Evolutionary conservation across 2,888 invertebrate species (phyloP).

Genomic region (Dynastes tityus): DNA sequence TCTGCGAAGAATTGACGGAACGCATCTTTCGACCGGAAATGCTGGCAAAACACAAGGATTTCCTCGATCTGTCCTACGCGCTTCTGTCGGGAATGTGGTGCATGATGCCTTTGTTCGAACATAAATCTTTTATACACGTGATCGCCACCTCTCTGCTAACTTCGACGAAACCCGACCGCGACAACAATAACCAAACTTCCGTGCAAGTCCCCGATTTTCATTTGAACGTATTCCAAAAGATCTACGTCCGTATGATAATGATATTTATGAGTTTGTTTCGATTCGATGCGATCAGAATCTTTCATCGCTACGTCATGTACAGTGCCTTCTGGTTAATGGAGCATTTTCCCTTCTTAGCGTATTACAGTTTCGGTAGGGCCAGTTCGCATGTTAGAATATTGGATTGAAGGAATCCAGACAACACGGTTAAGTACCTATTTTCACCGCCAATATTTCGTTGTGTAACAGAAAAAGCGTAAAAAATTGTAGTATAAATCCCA

Average conservation of each 20-base stretch:
- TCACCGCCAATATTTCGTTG: no score
- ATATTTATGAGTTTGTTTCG: constrained; percentile 53
- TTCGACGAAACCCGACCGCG: constrained; percentile 45
- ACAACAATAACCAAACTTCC: constrained; percentile 49
- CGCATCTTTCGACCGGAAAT: constrained; percentile 78
- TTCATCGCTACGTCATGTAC: constrained; percentile 77
- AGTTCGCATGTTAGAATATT: constrained; percentile 33
- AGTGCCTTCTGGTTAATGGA: constrained; percentile 77
- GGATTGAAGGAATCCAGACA: no score
- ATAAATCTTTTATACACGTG: constrained; percentile 73
- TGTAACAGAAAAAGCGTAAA: no score
- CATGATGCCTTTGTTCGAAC: constrained; percentile 77
- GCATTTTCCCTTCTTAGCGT: constrained; percentile 80
- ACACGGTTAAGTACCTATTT: no score
- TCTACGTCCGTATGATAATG: constrained; percentile 41
- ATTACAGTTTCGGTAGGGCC: constrained; percentile 75
- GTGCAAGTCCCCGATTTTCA: constrained; percentile 13
- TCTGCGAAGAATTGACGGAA: constrained; percentile 75
- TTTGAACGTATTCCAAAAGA: constrained; percentile 44
- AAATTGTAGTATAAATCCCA: no score
- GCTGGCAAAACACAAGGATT: constrained; percentile 75
- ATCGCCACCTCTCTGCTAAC: constrained; percentile 56
- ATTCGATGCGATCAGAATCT: constrained; percentile 72
- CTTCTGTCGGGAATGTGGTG: constrained; percentile 81
- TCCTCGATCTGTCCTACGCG: constrained; percentile 77